Evolutionary conservation across 2,797 vertebrate species (phyloP).

Genomic region (Poecilia picta): DNA sequence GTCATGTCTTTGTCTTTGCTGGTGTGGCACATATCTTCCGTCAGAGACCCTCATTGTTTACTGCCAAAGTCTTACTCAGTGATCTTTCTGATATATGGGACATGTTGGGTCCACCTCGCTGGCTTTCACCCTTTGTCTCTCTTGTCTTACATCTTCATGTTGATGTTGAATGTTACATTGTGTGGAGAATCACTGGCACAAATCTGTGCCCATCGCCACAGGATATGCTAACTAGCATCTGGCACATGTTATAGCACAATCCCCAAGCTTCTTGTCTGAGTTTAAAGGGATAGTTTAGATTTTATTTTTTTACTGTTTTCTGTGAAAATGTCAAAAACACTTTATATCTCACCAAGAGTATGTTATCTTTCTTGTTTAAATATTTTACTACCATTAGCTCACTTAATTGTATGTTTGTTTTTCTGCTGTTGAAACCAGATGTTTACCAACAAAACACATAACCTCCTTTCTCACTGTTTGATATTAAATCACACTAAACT

Average conservation of each 20-base stretch:
- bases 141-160: constrained; percentile 54
- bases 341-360: not conserved
- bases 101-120: constrained; percentile 39
- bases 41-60: constrained; percentile 65
- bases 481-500: no score
- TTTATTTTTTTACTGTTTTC: not conserved
- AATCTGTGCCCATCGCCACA: constrained; percentile 51
- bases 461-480: not conserved
- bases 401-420: not conserved
- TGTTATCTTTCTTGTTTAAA: not conserved
- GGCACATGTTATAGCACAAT: constrained; percentile 22
- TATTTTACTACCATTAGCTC: not conserved
- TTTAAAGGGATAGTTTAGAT: constrained; percentile 5
- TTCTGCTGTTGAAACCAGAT: not conserved
- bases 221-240: constrained; percentile 39
- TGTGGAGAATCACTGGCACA: constrained; percentile 48
- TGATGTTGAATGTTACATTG: constrained; percentile 62
- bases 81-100: constrained; percentile 48
- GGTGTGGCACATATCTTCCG: constrained; percentile 50
- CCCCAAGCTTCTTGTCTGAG: constrained; percentile 37
- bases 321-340: not conserved
- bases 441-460: not conserved
- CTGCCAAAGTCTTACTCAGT: constrained; percentile 42
- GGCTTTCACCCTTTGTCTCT: constrained; percentile 41
- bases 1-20: constrained; percentile 60